These are phyloP conservation scores for Syncerus caffer DNA, from an alignment of 2,797 vertebrate genomes.

Conservation along the genomic window DNA sequence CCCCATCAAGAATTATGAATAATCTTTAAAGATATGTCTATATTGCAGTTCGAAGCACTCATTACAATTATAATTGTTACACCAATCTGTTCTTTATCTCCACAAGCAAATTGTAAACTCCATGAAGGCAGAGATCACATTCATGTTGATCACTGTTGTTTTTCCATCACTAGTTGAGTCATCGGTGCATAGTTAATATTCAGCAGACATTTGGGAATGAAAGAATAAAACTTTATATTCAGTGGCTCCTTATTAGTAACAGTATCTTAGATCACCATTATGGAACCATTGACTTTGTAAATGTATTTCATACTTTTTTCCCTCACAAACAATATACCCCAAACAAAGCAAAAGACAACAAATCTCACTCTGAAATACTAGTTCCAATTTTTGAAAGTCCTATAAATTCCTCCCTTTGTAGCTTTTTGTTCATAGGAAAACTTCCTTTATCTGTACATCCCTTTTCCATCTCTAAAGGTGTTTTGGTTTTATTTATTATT, in stretches of 20 bases:
- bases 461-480: background rate
- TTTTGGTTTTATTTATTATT: slow-evolving; percentile 35
- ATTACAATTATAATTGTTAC: background rate
- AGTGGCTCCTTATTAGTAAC: background rate
- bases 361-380: background rate
- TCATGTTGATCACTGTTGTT: background rate
- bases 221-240: background rate
- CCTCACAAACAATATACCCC: background rate
- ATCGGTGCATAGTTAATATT: background rate
- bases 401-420: background rate
- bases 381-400: background rate
- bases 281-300: background rate
- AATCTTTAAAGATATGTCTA: background rate
- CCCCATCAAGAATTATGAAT: background rate
- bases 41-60: background rate
- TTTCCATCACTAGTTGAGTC: background rate
- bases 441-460: background rate
- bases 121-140: background rate
- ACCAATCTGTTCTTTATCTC: background rate
- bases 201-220: background rate
- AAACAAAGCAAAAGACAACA: background rate
- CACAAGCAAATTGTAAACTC: background rate
- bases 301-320: background rate
- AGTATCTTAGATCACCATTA: background rate
- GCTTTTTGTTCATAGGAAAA: background rate